Base-by-base conservation (phyloP, 2,888 invertebrate genomes). In the Drosophila sordidula region DNA sequence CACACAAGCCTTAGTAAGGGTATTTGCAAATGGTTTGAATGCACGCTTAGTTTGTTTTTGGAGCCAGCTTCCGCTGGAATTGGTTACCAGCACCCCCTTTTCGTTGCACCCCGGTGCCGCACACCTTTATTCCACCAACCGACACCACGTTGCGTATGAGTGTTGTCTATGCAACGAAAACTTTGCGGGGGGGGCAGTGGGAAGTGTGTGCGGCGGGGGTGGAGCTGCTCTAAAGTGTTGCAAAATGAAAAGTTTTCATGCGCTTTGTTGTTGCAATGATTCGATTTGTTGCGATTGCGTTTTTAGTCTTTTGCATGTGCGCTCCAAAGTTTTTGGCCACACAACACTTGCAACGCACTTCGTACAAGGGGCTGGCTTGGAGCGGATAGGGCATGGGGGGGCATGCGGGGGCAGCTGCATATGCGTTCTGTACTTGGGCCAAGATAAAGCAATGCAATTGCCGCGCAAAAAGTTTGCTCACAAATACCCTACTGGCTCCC, bases 261-360 rank as follows among this genome's bases (percentile, higher is more conserved):
- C 78, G 72, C 67, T 75, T 82, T 80, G 74, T 66, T 78, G 82
- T 76, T 72, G 87, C 84, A 80, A 69, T 87, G 85, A 85, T 85
- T 85, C 85, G 85, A 85, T 85, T 85, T 85, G 87, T 87, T 87
- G 79, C 87, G 87, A 84, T 84, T 87, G 84, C 87, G 81, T 84
- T 84, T 84, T 87, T 77, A 83, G 87, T 87, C 78, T 80, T 85
- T 85, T 85, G 87, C 87, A 85, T 85, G 83, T 86, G 83, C 71
- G 72, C 77, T 72, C 59, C 52, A 61, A 79, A 85, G 75, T 46
- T 84, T 85, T 70, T 50, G 25, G 45, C 25, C 34, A 54, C 34
- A 25, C 42, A 42, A 14, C 42, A 57, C 26, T 38, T 34, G 41
- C 25, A 44, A 29, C 56, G 49, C 49, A 50, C 34, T 50, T 14